Percentiles rank a stretch among this genome's conserved stretches.
phyloP scores from a whole-genome alignment of 2,797 vertebrate species.

The Aselliscus stoliczkanus region DNA sequence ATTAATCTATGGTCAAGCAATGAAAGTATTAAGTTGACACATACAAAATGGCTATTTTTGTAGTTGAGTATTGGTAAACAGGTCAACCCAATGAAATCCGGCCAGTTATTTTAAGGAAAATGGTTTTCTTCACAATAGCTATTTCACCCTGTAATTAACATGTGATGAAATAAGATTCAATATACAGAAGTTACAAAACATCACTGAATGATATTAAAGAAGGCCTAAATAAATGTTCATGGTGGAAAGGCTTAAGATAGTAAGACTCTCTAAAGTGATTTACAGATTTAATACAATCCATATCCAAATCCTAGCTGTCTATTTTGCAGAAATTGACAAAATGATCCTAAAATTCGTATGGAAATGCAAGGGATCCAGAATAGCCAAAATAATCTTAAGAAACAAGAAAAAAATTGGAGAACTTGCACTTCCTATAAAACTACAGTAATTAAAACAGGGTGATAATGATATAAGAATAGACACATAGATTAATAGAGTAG shows the following conservation, averaged over 20 bases:
- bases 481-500: background rate
- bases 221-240: background rate
- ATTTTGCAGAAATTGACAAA: constrained; percentile 15
- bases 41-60: background rate
- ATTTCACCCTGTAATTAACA: background rate
- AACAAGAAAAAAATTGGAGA: background rate
- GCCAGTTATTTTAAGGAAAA: background rate
- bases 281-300: background rate
- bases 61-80: background rate
- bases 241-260: background rate
- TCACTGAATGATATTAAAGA: background rate
- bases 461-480: background rate
- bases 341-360: background rate
- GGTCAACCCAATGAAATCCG: background rate
- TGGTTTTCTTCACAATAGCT: background rate
- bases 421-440: background rate
- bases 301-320: background rate
- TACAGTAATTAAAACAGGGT: background rate
- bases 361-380: background rate
- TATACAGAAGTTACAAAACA: background rate
- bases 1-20: background rate
- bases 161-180: background rate
- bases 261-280: background rate
- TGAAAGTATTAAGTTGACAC: background rate
- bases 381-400: background rate